Evolutionary conservation across 2,888 invertebrate genomes (phyloP).

Genomic region (Mechanitis mazaeus): DNA sequence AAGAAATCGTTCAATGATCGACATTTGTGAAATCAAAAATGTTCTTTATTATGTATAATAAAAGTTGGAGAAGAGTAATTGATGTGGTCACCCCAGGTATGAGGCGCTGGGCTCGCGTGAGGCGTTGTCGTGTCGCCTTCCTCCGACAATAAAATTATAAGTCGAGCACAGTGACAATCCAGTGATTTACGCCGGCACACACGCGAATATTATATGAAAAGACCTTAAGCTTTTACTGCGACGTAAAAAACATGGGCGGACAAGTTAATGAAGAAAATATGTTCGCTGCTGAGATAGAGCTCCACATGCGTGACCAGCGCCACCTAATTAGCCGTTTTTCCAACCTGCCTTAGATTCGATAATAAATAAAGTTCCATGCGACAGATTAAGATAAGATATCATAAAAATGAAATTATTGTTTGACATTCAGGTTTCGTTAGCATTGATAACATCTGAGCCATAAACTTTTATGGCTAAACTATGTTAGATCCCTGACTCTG

Average conservation of each 20-base stretch:
- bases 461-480: slow-evolving; percentile 15
- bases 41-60: too few species aligned
- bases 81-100: slow-evolving; percentile 8
- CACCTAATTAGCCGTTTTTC: slow-evolving; percentile 44
- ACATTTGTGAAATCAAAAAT: too few species aligned
- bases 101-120: slow-evolving; percentile 57
- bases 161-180: slow-evolving; percentile 75
- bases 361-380: slow-evolving; percentile 32
- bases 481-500: not conserved
- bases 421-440: slow-evolving; percentile 28
- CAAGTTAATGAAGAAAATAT: slow-evolving; percentile 71
- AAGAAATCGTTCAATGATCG: too few species aligned
- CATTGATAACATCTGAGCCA: slow-evolving; percentile 22
- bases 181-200: slow-evolving; percentile 73
- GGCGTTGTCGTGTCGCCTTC: slow-evolving; percentile 67
- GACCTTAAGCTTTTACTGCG: slow-evolving; percentile 59
- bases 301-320: slow-evolving; percentile 54
- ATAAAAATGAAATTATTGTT: slow-evolving; percentile 33
- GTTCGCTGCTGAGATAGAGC: slow-evolving; percentile 55
- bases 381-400: slow-evolving; percentile 32
- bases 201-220: slow-evolving; percentile 72
- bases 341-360: slow-evolving; percentile 31
- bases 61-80: not conserved
- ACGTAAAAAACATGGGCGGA: slow-evolving; percentile 60
- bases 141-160: slow-evolving; percentile 77